A percentile compares a stretch with the other conserved stretches of the same genome.
Conservation (phyloP, 2,113 vertebrate genomes). For the Chaetura pelagica region DNA sequence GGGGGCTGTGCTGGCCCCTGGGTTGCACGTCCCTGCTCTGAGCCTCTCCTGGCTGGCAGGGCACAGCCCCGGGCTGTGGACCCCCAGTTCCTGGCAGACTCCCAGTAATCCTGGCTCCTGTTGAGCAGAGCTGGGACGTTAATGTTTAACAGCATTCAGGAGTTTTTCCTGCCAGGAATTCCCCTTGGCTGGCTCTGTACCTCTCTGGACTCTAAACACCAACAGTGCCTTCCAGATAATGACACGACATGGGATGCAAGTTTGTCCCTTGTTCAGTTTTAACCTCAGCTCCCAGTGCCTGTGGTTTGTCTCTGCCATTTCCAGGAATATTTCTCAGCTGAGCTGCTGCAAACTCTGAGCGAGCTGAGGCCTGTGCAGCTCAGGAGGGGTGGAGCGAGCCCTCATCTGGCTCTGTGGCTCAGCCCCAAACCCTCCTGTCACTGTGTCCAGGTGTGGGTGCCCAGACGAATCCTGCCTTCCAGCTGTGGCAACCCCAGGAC, state of each 20-base stretch:
- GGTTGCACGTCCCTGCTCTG: not conserved
- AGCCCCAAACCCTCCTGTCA: not conserved
- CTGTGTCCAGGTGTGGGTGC: not conserved
- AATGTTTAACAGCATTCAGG: not conserved
- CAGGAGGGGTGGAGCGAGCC: not conserved
- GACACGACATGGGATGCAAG: accelerated
- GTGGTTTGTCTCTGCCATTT: not conserved
- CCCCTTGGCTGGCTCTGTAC: not conserved
- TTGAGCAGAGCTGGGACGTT: not conserved
- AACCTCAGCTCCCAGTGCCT: accelerated
- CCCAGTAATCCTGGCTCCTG: not conserved
- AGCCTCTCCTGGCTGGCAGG: not conserved
- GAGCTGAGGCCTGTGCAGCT: not conserved
- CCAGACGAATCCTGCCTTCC: accelerated
- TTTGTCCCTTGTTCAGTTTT: not conserved
- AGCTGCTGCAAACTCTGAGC: not conserved
- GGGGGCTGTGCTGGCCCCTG: accelerated
- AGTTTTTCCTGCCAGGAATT: slow-evolving; percentile 18
- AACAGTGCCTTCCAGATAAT: not conserved
- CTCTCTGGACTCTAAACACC: not conserved
- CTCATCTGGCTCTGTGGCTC: accelerated
- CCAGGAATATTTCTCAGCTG: not conserved
- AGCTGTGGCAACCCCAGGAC: not conserved
- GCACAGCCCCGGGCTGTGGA: not conserved
- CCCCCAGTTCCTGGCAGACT: accelerated